Base-by-base conservation (phyloP, 2,888 invertebrate genomes). In the Shargacucullia verbasci region DNA sequence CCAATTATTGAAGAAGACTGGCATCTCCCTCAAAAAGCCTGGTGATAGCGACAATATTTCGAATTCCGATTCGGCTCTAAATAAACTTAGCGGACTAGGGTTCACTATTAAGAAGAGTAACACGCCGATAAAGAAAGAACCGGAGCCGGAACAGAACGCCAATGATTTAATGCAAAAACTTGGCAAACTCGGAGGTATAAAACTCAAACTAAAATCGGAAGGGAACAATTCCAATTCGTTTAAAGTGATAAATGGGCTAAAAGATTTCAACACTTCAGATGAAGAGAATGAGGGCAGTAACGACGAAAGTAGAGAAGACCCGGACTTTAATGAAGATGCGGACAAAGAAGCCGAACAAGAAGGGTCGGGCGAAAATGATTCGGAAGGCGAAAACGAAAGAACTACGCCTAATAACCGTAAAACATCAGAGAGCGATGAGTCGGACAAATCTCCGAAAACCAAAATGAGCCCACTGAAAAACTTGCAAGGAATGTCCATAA, bases 201-300 rank as follows among this genome's bases (percentile, higher is more conserved):
- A 94, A 80, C 79, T 94, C 1, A 94, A 93, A 75, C 71, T 94
- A 3, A 94, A 91, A 80, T 90, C 89, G n/a, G 92, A 92, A 60
- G 92, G 93, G 0, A 84, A 69, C 63, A 90, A 89, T 64, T 60
- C 84, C 0, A 92, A 90, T 67, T 86, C 86, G 1, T 93, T 94
- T 59, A 91, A 91, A 84, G 93, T 93, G 7, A 78, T 94, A 2
- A 94, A 94, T 70, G 94, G 94, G 3, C 78, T 94, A 3, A 92
- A 86, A 82, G 91, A 91, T 76, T 92, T 92, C 49, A 89, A 90
- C 73, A 81, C 92, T 12, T 91, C 92, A 12, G 93, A 92, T 60
- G 90, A 93, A 50, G 91, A 92, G 57, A 88, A 89, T 35, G 85
- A 83, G 33, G 85, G 76, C 15, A 89, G 89, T 70, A 85, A 88